These are phyloP conservation scores for Bombycilla garrulus DNA, from an alignment of 2,113 vertebrate genomes.

Conservation along the genomic window DNA sequence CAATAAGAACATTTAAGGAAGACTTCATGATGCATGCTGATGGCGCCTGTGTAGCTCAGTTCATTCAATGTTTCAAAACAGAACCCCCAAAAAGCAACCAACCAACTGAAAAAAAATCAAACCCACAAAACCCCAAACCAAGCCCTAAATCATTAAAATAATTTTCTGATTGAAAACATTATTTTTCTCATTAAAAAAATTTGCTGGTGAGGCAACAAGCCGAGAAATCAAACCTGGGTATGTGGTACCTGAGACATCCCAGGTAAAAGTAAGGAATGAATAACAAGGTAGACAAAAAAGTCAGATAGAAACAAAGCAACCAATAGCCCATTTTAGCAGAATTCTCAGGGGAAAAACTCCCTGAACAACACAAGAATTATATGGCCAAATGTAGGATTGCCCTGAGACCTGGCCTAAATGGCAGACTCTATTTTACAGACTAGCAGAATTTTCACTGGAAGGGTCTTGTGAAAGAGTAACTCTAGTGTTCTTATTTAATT, in stretches of 20 bases:
- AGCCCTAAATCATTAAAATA: not conserved
- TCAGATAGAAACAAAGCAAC: not conserved
- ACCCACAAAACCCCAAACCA: rapidly evolving
- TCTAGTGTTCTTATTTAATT: not conserved
- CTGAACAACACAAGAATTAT: rapidly evolving
- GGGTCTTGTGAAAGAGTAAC: not conserved
- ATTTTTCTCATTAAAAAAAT: not conserved
- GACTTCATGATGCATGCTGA: not conserved
- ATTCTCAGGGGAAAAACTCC: not conserved
- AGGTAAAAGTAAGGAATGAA: not conserved
- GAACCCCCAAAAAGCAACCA: not conserved
- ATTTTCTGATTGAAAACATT: not conserved
- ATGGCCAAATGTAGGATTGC: not conserved
- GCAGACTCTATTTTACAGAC: not conserved
- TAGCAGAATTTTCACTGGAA: not conserved
- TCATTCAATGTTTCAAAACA: not conserved
- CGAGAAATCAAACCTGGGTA: not conserved
- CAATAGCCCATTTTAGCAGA: not conserved
- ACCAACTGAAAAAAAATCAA: not conserved
- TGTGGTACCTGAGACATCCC: not conserved
- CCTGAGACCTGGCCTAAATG: not conserved
- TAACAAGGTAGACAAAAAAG: not conserved
- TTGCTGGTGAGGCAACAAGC: not conserved
- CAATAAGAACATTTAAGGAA: not conserved
- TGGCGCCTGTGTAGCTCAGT: not conserved